Base-by-base conservation (phyloP, 2,888 invertebrate species). In the Drosophila subquinaria region DNA sequence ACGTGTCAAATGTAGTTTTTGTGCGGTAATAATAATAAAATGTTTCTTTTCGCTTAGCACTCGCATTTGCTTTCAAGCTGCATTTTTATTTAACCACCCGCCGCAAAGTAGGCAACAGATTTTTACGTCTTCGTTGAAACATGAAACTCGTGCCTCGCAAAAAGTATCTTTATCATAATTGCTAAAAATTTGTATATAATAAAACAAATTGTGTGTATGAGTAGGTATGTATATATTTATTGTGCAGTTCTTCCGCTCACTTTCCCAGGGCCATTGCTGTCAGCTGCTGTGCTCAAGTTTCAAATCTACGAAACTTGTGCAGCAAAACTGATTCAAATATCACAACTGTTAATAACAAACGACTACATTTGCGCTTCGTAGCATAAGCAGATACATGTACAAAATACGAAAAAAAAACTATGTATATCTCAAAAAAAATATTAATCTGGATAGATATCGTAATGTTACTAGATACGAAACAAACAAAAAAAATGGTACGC, bases 301-400 rank as follows among this genome's bases (percentile, higher is more conserved):
- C 40, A 52, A 27, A 9, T 57, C 15, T 45, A 35, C 52, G 43
- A 23, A 36, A 61, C 72, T 67, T 56, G 62, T 61, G 38, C 53
- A 69, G 67, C 64, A 69, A 66, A 70, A 75, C 83, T 67, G 71
- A 71, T 51, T 76, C 43, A 82, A 77, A 83, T 83, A 83, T 89
- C 82, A 83, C 87, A 83, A 83, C 81, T 77, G 84, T 82, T 88
- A 69, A 74, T 65, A 80, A 85, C 68, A 82, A 79, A 72, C 77
- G 87, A 83, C 81, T 83, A 72, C 71, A 76, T 71, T 76, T 72
- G 62, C 65, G 80, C 56, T 60, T 65, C 67, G 48, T 42, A 62
- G 51, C 50, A 73, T 69, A 65, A 51, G 69, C 13, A 55, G 42
- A 55, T 56, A 65, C n/a, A 65, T 33, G 52, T 63, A 63, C 40